Evolutionary conservation across 2,113 vertebrate genomes (phyloP), one percentile per base, ranked within the genome.

Genomic region (Saccopteryx leptura): DNA sequence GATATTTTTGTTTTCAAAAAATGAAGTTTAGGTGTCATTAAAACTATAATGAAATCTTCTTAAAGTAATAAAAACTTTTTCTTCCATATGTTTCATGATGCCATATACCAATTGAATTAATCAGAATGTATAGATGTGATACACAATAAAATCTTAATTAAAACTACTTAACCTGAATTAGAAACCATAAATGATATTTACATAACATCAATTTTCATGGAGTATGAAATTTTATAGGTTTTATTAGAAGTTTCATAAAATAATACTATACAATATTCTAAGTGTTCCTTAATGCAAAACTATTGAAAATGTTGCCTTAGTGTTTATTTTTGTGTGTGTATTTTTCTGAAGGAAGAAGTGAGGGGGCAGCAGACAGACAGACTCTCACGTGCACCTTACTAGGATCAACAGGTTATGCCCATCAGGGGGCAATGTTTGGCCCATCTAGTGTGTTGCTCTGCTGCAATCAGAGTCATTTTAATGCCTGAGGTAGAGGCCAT

Each of bases 21-120:
- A n/a, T 78, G 7, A 85, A 39, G 10, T 83, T 82, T 79, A 58
- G 21, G 15, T 96, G 39, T 93, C 17, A 48, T 80, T 87, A 92
- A 91, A 95, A 48, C 9, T 56, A 9, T 94, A 89, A 82, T 48
- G 15, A 33, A 63, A 56, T 17, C 1, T 78, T 1, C 26, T 92
- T 15, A 79, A 9, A 9, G 4, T 69, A 83, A 7, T 74, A 89
- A 88, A 60, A 1, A 2, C 74, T 91, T 74, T 46, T 52, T 39
- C 13, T 88, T 95, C 4, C 85, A 5, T 74, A 63, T 56, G 3
- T 56, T 88, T 90, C n/a, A 48, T 5, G n/a, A 7, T 69, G 14
- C 39, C 48, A 88, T n/a, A 50, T 18, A 75, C 8, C 46, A 56
- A 50, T 17, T 89, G 17, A 91, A 92, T 95, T 86, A 80, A 61